Evolutionary conservation across 2,797 vertebrate species (phyloP), one percentile per base, ranked within the genome.

Genomic region (Synanceia verrucosa): DNA sequence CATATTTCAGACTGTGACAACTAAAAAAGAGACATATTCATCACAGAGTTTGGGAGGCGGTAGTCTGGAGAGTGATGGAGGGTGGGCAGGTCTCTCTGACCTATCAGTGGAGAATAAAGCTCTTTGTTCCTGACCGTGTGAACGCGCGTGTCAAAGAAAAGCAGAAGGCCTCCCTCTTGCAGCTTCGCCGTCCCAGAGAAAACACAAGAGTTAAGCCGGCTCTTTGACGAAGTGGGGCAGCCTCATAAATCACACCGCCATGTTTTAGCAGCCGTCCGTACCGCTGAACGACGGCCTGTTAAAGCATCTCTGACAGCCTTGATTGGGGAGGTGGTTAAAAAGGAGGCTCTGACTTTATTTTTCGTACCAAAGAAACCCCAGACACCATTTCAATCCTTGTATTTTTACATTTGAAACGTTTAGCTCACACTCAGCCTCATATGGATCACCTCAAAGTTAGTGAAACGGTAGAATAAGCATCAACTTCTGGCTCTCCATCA

Each of bases 211-310:
- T 53, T 84, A n/a, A 82, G 76, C 23, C 56, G 65, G 43, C 62
- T 72, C 80, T 84, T 81, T 88, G 85, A 82, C 66, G 6, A 56
- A 52, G 64, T 5, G 6, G 53, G 83, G 81, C 79, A 86, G 69
- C 77, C 83, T 88, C 84, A 90, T 92, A 88, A 92, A 92, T 93
- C 91, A 92, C 77, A 1, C 9, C 29, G 18, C 48, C 57, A 34
- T 70, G 74, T 89, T 89, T 79, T 29, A 88, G 84, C 76, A 78
- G 73, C 76, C 59, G 65, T 71, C 74, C 52, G 16, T 18, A 4
- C 43, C 0, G 24, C 78, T 82, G 80, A 88, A 76, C 68, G 58
- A 56, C 67, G 10, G 65, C 73, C 79, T 74, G 72, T 70, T 74
- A 73, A 72, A 81, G 84, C 81, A 21, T 76, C 86, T 68, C 64